phyloP scores from a whole-genome alignment of 2,888 invertebrate genomes.

The Tolmerus cingulatus region DNA sequence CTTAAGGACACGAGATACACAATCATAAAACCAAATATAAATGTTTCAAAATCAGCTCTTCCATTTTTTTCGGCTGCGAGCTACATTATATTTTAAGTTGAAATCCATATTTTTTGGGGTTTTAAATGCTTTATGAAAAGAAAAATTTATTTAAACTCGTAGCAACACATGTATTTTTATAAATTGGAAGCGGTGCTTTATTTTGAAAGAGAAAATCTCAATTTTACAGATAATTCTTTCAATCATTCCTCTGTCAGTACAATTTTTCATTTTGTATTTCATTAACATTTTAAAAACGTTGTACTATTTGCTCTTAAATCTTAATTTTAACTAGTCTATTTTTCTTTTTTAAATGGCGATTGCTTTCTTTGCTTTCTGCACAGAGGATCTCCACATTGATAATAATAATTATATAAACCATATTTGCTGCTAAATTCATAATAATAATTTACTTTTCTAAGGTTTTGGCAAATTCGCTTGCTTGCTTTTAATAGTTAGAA shows the following conservation, averaged over 20 bases:
- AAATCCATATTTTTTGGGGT: background rate
- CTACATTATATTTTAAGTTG: background rate
- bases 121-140: slow-evolving; percentile 34
- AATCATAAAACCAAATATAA: background rate
- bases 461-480: background rate
- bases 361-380: slow-evolving; percentile 23
- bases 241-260: slow-evolving; percentile 38
- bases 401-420: background rate
- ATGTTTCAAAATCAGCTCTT: background rate
- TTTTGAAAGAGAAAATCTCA: slow-evolving; percentile 1
- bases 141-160: background rate
- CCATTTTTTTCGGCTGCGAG: background rate
- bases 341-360: background rate
- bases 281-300: slow-evolving; percentile 42
- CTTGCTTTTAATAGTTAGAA: background rate
- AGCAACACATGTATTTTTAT: background rate
- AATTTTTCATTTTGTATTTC: slow-evolving; percentile 54
- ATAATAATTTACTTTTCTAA: background rate
- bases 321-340: background rate
- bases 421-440: background rate
- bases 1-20: background rate
- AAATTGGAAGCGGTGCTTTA: background rate
- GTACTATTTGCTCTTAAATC: background rate
- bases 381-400: background rate
- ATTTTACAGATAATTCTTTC: background rate